Base-by-base conservation (phyloP, 1,140 invertebrate species). In the Meloidogyne chitwoodi region DNA sequence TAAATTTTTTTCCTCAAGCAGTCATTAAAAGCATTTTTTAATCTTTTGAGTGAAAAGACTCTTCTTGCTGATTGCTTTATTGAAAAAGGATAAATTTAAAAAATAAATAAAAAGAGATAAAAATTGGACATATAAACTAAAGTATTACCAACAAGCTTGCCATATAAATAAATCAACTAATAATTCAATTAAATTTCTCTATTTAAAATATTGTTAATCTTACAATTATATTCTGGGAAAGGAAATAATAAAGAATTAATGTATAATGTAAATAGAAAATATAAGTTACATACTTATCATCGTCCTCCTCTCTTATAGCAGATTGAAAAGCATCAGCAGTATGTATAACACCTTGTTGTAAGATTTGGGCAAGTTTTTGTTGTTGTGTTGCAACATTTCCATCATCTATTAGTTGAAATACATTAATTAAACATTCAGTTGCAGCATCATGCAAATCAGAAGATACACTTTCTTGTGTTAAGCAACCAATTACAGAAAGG, bases 231-330 rank as follows among this genome's bases (percentile, higher is more conserved):
- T n/a, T n/a, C n/a, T n/a, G n/a, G 83, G 79, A 68, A 66, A 26
- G 26, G 26, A 61, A 64, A 34, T 71, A 71, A 82, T 22, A 34
- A 66, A 29, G 19, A n/a, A 10, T 75, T 75, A 2, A 38, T 16
- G 8, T 19, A 19, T 19, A 27, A 24, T 0, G 2, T 19, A 69
- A 26, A 2, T 26, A 44, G 16, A 44, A 19, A 29, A n/a, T 70
- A 19, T 12, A 22, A 62, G 2, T 29, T 27, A 24, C 87, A 81
- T 88, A 91, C 90, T 91, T 91, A 83, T 95, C 93, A 77, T 92
- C 91, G 85, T 97, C 94, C 90, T 98, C 95, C 80, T 93, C 91
- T 24, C 93, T 93, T 3, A 97, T 94, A 29, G 94, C 93, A 77
- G 93, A 88, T 85, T 96, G 93, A 87, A 96, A 98, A 5, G 93